Evolutionary conservation across 64 coral and sea anemone genomes (phyloP), one percentile per base, ranked within the genome.

Genomic region (Catalaphyllia jardinei): DNA sequence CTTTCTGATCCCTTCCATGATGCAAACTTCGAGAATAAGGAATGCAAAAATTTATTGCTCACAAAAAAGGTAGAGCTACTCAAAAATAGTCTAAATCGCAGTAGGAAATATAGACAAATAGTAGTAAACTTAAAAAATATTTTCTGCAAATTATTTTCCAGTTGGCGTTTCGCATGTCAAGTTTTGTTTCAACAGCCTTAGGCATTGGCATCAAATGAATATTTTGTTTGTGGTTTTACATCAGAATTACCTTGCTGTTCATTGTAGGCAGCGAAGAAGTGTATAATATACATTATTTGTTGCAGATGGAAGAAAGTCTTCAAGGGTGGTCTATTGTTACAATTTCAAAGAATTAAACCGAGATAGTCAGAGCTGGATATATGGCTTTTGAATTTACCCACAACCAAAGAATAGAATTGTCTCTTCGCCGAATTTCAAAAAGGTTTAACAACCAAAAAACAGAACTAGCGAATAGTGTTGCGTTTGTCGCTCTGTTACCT

Each of bases 381-480:
- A 51, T 85, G 81, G 62, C 81, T 85, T 85, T 85, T 85, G 81
- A 85, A 85, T 85, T 85, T 35, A n/a, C 3, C 62, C 33, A 6
- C 24, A 67, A 71, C 62, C 17, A 38, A 51, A 51, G 38, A 49
- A 71, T 79, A 51, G 39, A 78, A 51, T 75, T 75, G 74, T 50
- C 6, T 77, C 19, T 24, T 42, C 17, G 20, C 71, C 71, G 27
- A 73, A 73, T 29, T 73, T 73, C 29, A 52, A 77, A 77, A 69
- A 11, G 20, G 25, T 25, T 69, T n/a, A 25, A 69, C 9, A 25
- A 69, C 20, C 4, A 69, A 69, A 22, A 39, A 25, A 57, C 52
- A 59, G 10, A 79, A 79, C 4, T 10, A 2, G 14, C 7, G 10
- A 79, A 55, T 7, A 79, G 76, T 4, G 28, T 24, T 30, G 7